Percentiles rank a stretch among this genome's conserved stretches.
Conservation (phyloP, 1,140 invertebrate species). For the Ostrea denselamellosa region DNA sequence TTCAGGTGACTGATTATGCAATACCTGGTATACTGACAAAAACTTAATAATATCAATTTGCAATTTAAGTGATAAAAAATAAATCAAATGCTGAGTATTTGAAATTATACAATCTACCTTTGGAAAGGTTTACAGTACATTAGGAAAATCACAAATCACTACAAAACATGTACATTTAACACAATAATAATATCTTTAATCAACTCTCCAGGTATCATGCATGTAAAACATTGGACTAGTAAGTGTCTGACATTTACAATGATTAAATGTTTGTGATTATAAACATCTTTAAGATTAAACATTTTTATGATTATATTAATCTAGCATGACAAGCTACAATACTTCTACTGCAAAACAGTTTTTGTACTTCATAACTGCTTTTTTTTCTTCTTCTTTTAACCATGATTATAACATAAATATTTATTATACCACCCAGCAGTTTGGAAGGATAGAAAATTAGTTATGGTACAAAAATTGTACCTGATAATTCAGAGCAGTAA, state of each 20-base stretch:
- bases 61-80: background rate
- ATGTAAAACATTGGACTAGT: conserved; percentile 12
- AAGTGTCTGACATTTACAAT: background rate
- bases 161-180: background rate
- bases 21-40: background rate
- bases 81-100: conserved; percentile 29
- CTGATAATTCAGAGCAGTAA: background rate
- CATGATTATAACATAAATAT: background rate
- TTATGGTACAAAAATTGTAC: background rate
- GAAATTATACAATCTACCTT: background rate
- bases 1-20: background rate
- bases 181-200: conserved; percentile 21
- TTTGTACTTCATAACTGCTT: too few species aligned
- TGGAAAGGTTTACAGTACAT: background rate
- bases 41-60: conserved; percentile 22
- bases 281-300: background rate
- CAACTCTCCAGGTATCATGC: conserved; percentile 18
- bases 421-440: background rate
- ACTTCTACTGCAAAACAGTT: background rate
- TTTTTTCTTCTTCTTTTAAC: background rate
- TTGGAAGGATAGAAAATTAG: background rate
- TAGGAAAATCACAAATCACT: background rate
- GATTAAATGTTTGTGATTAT: conserved; percentile 20
- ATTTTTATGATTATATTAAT: background rate
- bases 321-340: background rate